Conservation (phyloP, 1,140 invertebrate species). For the Caenorhabditis latens region DNA sequence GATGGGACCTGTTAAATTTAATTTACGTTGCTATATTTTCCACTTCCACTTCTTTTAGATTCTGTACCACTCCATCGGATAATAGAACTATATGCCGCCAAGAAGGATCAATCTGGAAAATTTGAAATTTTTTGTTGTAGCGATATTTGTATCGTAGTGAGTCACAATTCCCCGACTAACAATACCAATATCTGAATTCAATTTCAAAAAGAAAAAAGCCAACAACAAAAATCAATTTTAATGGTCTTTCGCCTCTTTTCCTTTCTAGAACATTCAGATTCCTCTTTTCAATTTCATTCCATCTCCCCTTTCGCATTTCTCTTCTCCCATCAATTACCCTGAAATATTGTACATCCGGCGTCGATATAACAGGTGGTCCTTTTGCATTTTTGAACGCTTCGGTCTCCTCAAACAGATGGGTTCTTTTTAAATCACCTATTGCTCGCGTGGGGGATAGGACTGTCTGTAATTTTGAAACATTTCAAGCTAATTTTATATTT, state of each 20-base stretch:
- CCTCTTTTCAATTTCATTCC: not conserved
- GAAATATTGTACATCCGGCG: constrained; percentile 32
- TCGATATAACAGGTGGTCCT: constrained; percentile 55
- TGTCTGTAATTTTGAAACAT: not conserved
- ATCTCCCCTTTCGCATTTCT: not conserved
- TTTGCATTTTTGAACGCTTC: constrained; percentile 53
- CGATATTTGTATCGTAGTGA: not conserved
- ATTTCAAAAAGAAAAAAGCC: not conserved
- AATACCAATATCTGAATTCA: not conserved
- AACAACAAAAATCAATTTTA: constrained; percentile 1
- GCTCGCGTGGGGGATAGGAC: constrained; percentile 54
- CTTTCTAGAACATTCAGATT: not conserved
- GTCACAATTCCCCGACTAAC: too few species aligned
- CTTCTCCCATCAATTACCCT: constrained; percentile 3
- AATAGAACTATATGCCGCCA: constrained; percentile 52
- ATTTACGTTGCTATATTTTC: constrained; percentile 51
- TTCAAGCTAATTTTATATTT: too few species aligned
- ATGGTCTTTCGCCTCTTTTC: not conserved
- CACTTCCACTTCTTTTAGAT: constrained; percentile 57
- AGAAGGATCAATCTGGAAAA: constrained; percentile 40
- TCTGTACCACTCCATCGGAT: constrained; percentile 53
- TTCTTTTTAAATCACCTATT: constrained; percentile 54
- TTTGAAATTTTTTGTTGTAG: not conserved
- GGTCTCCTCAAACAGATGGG: constrained; percentile 36
- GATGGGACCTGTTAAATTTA: not conserved